A percentile compares a stretch with the other conserved stretches of the same genome.
Conservation (phyloP, 2,888 invertebrate species). For the Apamea sordens region DNA sequence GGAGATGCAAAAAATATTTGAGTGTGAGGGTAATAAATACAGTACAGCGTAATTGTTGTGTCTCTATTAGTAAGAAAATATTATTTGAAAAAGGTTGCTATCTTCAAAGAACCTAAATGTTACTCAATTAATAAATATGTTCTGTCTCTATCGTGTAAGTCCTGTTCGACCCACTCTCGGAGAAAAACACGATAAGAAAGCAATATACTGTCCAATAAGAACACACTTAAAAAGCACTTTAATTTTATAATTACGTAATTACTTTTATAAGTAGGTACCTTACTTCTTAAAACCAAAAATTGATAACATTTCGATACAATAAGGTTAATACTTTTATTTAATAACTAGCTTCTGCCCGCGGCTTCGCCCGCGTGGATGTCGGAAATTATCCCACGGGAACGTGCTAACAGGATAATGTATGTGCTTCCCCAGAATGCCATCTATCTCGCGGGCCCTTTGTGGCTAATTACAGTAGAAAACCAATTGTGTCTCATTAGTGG, state of each 20-base stretch:
- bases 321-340: background rate
- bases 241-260: background rate
- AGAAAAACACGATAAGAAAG: background rate
- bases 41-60: background rate
- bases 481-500: too few relatives aligned
- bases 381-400: too few relatives aligned
- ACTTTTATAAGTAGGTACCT: background rate
- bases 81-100: background rate
- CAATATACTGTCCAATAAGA: background rate
- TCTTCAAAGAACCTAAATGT: background rate
- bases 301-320: background rate
- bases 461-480: too few relatives aligned
- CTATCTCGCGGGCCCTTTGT: too few relatives aligned
- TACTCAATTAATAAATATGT: too few relatives aligned
- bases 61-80: background rate
- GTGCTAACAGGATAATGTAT: too few relatives aligned
- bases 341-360: too few relatives aligned
- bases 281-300: background rate
- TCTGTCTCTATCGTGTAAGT: background rate
- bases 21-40: background rate
- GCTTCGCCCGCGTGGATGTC: too few relatives aligned
- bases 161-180: background rate
- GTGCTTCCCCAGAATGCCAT: too few relatives aligned
- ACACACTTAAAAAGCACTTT: background rate
- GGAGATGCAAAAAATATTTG: background rate